Evolutionary conservation across 1,140 invertebrate species (phyloP), one percentile per base, ranked within the genome.

Genomic region (Spodoptera litura): DNA sequence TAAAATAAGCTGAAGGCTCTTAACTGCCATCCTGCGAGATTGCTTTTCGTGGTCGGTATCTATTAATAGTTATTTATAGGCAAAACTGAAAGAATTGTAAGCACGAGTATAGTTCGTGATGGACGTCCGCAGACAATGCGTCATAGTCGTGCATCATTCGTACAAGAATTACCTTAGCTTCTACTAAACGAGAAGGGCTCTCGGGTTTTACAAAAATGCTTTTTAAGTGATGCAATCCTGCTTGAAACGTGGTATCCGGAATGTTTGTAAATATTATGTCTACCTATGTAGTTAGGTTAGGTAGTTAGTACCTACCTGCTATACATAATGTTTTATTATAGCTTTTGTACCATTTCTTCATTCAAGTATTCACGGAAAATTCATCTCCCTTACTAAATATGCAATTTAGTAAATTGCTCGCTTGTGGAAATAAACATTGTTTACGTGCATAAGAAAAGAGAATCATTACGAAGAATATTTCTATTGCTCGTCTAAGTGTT

Each of bases 21-120:
- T 89, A 93, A 88, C 89, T 92, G 87, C 89, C 89, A 92, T 87
- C 86, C 86, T 78, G 85, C 80, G 86, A 89, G 88, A 93, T 93
- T 93, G 90, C 89, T 91, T 91, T 93, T 92, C 90, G 91, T 89
- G 89, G 85, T 84, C 81, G 82, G 80, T 72, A 73, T 86, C 81
- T 84, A 87, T 87, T 85, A 87, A 87, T 87, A 85, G 78, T 84
- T 85, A 85, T 88, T 88, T 88, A 88, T 88, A 85, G 79, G 75
- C 75, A 74, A 83, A 85, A 85, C 79, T 78, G 72, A 85, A 86
- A 82, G 83, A 85, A 83, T 81, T 73, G 79, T 75, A 53, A 74
- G 78, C 79, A 80, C 61, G 79, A 82, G 76, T 76, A 55, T 71
- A 73, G 59, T 74, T 64, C 79, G 82, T 82, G 82, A 88, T 76